Conservation (phyloP, 1,140 invertebrate species). For the Cataglyphis hispanica region DNA sequence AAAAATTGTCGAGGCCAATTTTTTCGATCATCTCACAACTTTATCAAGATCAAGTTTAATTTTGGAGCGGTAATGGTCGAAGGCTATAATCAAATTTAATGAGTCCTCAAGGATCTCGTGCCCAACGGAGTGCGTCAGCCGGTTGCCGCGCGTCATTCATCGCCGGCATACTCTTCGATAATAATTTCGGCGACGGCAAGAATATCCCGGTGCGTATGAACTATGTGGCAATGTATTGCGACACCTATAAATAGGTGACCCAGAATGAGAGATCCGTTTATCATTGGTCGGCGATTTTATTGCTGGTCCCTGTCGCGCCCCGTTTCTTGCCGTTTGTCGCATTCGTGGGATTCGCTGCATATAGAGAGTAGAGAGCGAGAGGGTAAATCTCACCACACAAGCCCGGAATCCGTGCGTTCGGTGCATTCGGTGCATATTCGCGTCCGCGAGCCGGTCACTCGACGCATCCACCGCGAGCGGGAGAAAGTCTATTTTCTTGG, state of each 20-base stretch:
- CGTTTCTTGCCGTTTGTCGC: constrained; percentile 59
- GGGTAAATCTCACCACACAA: constrained; percentile 17
- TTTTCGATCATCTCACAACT: not conserved
- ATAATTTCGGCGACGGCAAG: constrained; percentile 60
- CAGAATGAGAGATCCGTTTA: constrained; percentile 80
- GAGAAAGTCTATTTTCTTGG: constrained; percentile 53
- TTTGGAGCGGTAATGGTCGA: constrained; percentile 9
- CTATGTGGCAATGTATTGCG: constrained; percentile 77
- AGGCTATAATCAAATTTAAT: constrained; percentile 28
- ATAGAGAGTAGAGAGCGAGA: constrained; percentile 15
- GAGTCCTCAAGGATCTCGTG: constrained; percentile 17
- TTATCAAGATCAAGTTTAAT: constrained; percentile 5
- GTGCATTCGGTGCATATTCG: constrained; percentile 20
- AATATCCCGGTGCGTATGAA: constrained; percentile 72
- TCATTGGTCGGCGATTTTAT: constrained; percentile 78
- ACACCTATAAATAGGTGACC: constrained; percentile 82
- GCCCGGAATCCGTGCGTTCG: constrained; percentile 6
- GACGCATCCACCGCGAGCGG: constrained; percentile 20
- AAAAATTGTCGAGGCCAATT: not conserved
- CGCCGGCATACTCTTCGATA: constrained; percentile 40
- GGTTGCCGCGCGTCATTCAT: constrained; percentile 25
- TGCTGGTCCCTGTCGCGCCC: constrained; percentile 65
- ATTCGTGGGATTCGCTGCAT: constrained; percentile 61
- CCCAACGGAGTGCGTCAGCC: not conserved
- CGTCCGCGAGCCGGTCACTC: constrained; percentile 1